Evolutionary conservation across 1,140 invertebrate species (phyloP), one percentile per base, ranked within the genome.

Genomic region (Solen grandis): DNA sequence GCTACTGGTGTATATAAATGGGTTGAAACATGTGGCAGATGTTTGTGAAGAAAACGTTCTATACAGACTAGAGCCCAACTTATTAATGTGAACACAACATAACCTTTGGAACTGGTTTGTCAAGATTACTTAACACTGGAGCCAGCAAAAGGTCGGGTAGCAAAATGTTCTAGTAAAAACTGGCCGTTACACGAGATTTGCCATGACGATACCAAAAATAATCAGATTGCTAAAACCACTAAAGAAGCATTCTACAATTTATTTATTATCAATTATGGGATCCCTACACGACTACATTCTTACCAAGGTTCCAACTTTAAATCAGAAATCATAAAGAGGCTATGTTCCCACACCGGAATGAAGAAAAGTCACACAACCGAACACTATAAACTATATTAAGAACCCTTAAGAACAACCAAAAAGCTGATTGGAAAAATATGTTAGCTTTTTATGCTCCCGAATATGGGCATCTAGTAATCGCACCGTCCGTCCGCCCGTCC

Each of bases 131-230:
- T 16, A 27, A 55, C 69, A 22, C 22, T 63, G 19, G 57, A 75
- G 52, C 14, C 36, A 50, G 27, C 73, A 2, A 75, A 75, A 33
- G 72, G 57, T n/a, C 5, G 2, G 10, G 50, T 35, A n/a, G n/a
- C n/a, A n/a, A 22, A 2, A 68, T 33, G 63, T 81, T 16, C 3
- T 63, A 36, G 68, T 81, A 5, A 4, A 74, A 27, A 73, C 55
- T 16, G 78, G 63, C 41, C 57, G 62, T 10, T 81, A 77, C 46
- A 77, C 73, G 1, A 68, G 31, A 38, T 82, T 65, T 41, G 46
- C 72, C 16, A 4, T 35, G 46, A 62, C 72, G 1, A 59, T 76
- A n/a, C 52, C 65, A 25, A 77, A 8, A 66, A 50, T 25, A 77
- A 66, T 41, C 14, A 57, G 29, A 62, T 54, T 22, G 66, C 50